Evolutionary conservation across 2,888 invertebrate species (phyloP).

Genomic region (Leucophenga montana): DNA sequence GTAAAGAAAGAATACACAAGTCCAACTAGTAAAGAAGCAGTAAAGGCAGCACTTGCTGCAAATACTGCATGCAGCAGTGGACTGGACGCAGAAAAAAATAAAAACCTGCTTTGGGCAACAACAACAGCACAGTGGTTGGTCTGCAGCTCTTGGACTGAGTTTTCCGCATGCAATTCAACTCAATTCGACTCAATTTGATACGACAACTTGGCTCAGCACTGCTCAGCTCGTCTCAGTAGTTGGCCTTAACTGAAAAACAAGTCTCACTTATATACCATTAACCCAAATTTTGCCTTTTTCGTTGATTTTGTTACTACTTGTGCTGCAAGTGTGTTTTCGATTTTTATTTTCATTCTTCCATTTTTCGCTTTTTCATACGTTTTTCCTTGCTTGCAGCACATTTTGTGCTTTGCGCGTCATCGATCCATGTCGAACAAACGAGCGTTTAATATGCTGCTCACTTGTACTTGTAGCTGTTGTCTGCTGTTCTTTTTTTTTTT

Average conservation of each 20-base stretch:
- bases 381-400: background rate
- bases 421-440: conserved; percentile 47
- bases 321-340: conserved; percentile 3
- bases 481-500: background rate
- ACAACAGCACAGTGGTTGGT: background rate
- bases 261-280: conserved; percentile 58
- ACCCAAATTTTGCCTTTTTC: conserved; percentile 46
- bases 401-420: background rate
- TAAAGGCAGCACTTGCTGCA: background rate
- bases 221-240: too few species aligned
- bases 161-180: too few species aligned
- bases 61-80: too few species aligned
- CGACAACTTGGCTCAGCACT: background rate
- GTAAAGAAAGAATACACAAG: background rate
- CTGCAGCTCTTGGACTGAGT: background rate
- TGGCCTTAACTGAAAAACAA: background rate
- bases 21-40: background rate
- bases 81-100: background rate
- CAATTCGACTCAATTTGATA: too few species aligned
- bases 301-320: background rate
- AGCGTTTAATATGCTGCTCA: conserved; percentile 54
- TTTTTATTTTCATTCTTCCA: conserved; percentile 6
- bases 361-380: conserved; percentile 8
- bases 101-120: background rate
- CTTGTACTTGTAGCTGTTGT: background rate